phyloP scores from a whole-genome alignment of 2,113 vertebrate species.

The Alces alces region DNA sequence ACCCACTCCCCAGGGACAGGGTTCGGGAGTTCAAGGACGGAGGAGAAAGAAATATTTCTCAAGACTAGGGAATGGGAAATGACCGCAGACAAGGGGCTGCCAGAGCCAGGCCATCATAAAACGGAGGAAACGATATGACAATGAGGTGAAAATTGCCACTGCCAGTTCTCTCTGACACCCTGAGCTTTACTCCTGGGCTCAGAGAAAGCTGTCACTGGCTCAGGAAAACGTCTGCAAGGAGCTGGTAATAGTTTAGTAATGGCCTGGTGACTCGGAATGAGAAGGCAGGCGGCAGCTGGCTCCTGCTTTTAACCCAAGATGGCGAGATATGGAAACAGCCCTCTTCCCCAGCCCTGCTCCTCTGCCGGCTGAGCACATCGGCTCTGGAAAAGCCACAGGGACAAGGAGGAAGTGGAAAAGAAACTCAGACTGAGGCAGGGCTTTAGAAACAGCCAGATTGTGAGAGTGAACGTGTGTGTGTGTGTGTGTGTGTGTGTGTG shows the following conservation, averaged over 20 bases:
- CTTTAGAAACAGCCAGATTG: background rate
- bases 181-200: accelerated
- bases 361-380: background rate
- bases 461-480: background rate
- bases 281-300: background rate
- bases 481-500: background rate
- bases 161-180: background rate
- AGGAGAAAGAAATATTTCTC: background rate
- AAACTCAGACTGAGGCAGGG: background rate
- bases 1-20: background rate
- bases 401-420: background rate
- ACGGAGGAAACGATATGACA: background rate
- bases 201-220: background rate
- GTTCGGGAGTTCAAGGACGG: background rate
- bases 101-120: background rate
- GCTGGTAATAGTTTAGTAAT: background rate
- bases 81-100: background rate
- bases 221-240: background rate
- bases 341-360: background rate
- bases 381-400: background rate
- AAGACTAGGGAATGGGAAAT: background rate
- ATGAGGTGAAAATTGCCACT: conserved; percentile 1
- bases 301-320: conserved; percentile 16
- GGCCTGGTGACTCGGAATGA: conserved; percentile 21
- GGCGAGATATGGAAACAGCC: background rate